Percentiles rank a stretch among this genome's conserved stretches.
These are phyloP conservation scores for Botrylloides violaceus DNA, from an alignment of 23 tunicate genomes.

Conservation along the genomic window DNA sequence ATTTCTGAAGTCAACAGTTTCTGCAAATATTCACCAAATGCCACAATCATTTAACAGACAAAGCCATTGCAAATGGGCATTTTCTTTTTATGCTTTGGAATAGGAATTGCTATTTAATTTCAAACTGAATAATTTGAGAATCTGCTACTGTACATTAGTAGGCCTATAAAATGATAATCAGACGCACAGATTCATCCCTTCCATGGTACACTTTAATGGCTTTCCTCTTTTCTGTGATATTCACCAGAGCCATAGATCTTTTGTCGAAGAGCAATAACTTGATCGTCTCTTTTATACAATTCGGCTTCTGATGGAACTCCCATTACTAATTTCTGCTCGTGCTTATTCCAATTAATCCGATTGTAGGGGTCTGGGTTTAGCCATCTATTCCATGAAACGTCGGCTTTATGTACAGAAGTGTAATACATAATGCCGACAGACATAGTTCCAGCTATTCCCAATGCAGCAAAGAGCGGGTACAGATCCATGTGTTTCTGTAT, in stretches of 20 bases:
- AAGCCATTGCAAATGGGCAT: too few relatives aligned
- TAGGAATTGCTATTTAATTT: too few relatives aligned
- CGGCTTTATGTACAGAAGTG: conserved; percentile 5
- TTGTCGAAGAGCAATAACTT: conserved; percentile 8
- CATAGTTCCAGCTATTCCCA: neutral
- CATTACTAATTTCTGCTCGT: conserved; percentile 17
- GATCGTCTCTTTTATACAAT: conserved; percentile 2
- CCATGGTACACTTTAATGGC: neutral
- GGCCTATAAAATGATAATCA: too few relatives aligned
- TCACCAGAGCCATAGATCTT: conserved; percentile 1
- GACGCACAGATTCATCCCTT: too few relatives aligned
- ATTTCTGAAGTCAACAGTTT: too few relatives aligned
- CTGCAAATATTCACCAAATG: too few relatives aligned
- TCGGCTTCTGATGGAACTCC: neutral
- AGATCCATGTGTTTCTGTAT: neutral
- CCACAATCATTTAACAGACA: too few relatives aligned
- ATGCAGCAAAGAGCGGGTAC: conserved; percentile 13
- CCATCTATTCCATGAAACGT: conserved; percentile 17
- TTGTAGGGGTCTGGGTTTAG: neutral
- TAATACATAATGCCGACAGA: neutral
- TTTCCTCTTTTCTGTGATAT: neutral
- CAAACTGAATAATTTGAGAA: too few relatives aligned
- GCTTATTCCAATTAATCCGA: conserved; percentile 6
- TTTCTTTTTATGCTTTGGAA: too few relatives aligned
- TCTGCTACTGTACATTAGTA: too few relatives aligned